These are phyloP conservation scores for Sarcophaga subvicina DNA, from an alignment of 2,888 invertebrate species.

Conservation along the genomic window DNA sequence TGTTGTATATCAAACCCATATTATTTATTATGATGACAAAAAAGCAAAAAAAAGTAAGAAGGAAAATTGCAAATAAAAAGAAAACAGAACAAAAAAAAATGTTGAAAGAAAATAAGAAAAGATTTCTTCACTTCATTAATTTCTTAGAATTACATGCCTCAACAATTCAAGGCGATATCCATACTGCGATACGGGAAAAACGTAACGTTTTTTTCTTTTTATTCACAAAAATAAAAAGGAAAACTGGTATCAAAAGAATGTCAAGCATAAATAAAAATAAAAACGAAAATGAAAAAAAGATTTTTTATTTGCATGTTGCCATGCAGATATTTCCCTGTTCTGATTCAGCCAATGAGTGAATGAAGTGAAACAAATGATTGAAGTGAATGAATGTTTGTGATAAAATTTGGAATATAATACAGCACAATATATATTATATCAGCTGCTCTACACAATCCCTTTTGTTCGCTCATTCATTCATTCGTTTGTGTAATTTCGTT, in stretches of 20 bases:
- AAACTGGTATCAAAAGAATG: background rate
- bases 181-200: constrained; percentile 14
- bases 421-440: constrained; percentile 25
- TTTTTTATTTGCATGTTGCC: constrained; percentile 26
- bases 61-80: background rate
- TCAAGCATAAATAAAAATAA: constrained; percentile 20
- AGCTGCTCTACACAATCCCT: constrained; percentile 21
- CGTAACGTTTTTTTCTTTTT: background rate
- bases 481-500: background rate
- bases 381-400: constrained; percentile 1
- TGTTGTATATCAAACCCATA: constrained; percentile 11
- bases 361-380: background rate
- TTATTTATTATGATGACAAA: constrained; percentile 54
- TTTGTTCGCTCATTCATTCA: background rate
- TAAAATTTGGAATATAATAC: constrained; percentile 17
- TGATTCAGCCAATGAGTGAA: constrained; percentile 39
- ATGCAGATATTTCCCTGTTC: constrained; percentile 3
- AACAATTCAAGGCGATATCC: constrained; percentile 49
- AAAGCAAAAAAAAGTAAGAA: background rate
- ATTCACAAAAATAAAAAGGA: too few species aligned
- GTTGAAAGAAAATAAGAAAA: constrained; percentile 26
- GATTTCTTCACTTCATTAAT: constrained; percentile 61
- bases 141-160: constrained; percentile 59
- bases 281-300: constrained; percentile 9
- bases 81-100: background rate